These are phyloP conservation scores for Silurus glanis DNA, from an alignment of 2,113 vertebrate species.

Conservation along the genomic window DNA sequence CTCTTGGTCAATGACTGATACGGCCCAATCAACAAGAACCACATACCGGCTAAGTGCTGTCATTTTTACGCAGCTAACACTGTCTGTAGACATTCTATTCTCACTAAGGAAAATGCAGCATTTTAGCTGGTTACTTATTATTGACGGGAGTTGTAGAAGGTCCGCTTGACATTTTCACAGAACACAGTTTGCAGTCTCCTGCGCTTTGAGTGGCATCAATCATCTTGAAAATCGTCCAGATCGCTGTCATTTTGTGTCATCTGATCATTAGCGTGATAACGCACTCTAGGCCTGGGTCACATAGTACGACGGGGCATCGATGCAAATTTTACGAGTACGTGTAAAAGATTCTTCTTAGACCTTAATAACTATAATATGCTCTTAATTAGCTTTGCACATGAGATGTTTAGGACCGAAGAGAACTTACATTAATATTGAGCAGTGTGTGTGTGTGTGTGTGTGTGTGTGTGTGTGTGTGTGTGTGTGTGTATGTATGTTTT, in stretches of 20 bases:
- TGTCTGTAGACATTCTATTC: not conserved
- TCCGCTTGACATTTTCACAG: not conserved
- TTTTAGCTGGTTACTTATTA: not conserved
- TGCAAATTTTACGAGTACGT: not conserved
- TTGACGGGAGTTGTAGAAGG: not conserved
- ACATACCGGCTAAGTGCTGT: not conserved
- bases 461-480: not conserved
- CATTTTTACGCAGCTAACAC: not conserved
- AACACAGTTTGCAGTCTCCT: not conserved
- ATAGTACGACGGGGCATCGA: not conserved
- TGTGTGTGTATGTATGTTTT: no score
- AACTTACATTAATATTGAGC: not conserved
- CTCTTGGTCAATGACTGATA: not conserved
- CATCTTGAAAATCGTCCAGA: not conserved
- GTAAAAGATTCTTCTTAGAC: no score
- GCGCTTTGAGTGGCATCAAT: not conserved
- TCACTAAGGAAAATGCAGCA: not conserved
- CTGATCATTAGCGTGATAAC: not conserved
- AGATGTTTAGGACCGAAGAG: not conserved
- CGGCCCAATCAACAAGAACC: not conserved
- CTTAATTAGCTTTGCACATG: not conserved
- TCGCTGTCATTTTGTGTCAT: not conserved
- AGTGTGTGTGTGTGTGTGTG: not conserved
- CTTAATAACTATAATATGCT: not conserved
- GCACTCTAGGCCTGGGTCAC: not conserved